Evolutionary conservation across 2,888 invertebrate genomes (phyloP).

Genomic region (Subacronicta megacephala): DNA sequence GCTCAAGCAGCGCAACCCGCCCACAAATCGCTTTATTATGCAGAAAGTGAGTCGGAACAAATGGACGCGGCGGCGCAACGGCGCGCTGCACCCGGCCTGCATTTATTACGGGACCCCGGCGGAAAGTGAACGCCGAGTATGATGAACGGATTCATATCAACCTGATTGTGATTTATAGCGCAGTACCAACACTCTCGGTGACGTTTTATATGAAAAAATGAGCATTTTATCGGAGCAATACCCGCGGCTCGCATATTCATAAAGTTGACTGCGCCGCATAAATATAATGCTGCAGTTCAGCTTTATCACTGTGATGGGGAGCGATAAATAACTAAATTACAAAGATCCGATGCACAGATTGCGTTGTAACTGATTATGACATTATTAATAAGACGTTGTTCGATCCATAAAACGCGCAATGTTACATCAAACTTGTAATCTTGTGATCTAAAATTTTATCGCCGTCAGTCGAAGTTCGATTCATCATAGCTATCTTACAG

Average conservation of each 20-base stretch:
- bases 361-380: conserved; percentile 48
- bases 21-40: conserved; percentile 77
- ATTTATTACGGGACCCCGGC: conserved; percentile 59
- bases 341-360: conserved; percentile 30
- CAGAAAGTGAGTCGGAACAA: conserved; percentile 75
- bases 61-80: conserved; percentile 54
- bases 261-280: conserved; percentile 71
- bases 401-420: conserved; percentile 32
- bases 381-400: conserved; percentile 42
- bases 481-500: conserved; percentile 39
- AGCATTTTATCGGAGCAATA: conserved; percentile 72
- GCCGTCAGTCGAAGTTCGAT: conserved; percentile 33
- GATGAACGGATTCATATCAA: conserved; percentile 63
- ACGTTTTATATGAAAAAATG: conserved; percentile 71
- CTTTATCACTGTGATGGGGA: conserved; percentile 58
- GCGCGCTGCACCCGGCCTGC: conserved; percentile 56
- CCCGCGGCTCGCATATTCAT: conserved; percentile 81
- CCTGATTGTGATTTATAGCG: conserved; percentile 72
- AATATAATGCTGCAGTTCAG: conserved; percentile 73
- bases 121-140: conserved; percentile 66
- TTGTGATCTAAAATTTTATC: conserved; percentile 45
- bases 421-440: conserved; percentile 49
- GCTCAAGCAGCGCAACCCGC: conserved; percentile 65
- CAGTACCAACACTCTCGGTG: conserved; percentile 41
- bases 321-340: conserved; percentile 66